Percentiles rank a stretch among this genome's conserved stretches.
Evolutionary conservation across 2,888 invertebrate species (phyloP).

Genomic region (Odontocerum albicorne): DNA sequence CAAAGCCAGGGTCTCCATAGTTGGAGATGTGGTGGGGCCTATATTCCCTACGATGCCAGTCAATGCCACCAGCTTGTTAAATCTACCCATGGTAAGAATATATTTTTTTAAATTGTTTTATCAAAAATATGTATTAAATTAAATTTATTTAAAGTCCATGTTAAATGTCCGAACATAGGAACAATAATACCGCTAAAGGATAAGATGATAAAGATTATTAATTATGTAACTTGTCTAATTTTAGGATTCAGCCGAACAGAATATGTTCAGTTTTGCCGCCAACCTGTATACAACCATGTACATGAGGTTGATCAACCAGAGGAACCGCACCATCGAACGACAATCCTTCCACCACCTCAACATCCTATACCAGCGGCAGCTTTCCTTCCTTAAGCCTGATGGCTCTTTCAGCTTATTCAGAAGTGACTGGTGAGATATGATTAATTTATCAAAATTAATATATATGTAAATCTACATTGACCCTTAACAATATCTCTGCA

Average conservation of each 20-base stretch:
- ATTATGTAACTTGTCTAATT: constrained; percentile 14
- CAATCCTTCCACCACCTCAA: constrained; percentile 88
- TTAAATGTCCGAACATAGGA: too few species aligned
- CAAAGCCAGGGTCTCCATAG: constrained; percentile 76
- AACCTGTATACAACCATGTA: constrained; percentile 90
- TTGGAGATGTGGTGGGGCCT: constrained; percentile 91
- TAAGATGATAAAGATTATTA: too few species aligned
- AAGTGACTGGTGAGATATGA: constrained; percentile 88
- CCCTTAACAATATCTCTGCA: too few species aligned
- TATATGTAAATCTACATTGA: too few species aligned
- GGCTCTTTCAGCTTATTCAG: constrained; percentile 91
- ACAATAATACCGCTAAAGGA: too few species aligned
- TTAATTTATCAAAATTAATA: too few species aligned
- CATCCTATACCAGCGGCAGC: constrained; percentile 83
- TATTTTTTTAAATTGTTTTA: too few species aligned
- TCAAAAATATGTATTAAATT: too few species aligned
- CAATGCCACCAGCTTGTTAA: constrained; percentile 78
- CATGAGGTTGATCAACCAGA: constrained; percentile 88
- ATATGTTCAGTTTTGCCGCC: constrained; percentile 95
- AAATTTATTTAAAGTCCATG: too few species aligned
- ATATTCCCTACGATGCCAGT: constrained; percentile 92
- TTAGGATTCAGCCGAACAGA: constrained; percentile 88
- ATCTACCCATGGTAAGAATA: constrained; percentile 78
- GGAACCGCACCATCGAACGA: constrained; percentile 78
- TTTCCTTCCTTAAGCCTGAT: constrained; percentile 88